These are phyloP conservation scores for Yponomeuta malinellus DNA, from an alignment of 2,888 invertebrate species.

Conservation along the genomic window DNA sequence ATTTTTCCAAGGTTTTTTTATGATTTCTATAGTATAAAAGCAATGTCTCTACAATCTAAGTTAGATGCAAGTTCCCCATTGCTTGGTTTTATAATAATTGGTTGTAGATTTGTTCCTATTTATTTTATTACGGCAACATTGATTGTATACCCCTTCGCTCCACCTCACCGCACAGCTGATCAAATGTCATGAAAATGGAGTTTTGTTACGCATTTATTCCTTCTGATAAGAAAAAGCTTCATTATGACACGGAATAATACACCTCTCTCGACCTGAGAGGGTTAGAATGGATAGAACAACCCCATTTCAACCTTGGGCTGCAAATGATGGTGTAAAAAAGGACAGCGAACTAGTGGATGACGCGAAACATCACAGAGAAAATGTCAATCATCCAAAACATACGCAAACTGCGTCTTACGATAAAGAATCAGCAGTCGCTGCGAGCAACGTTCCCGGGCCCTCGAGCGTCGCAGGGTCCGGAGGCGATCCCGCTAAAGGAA, in stretches of 20 bases:
- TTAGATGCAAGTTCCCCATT: too few relatives aligned
- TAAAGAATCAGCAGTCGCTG: conserved; percentile 66
- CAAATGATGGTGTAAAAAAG: conserved; percentile 65
- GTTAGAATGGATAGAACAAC: conserved; percentile 69
- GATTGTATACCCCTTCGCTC: conserved; percentile 33
- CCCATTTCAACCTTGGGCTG: conserved; percentile 73
- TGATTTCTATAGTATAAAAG: too few relatives aligned
- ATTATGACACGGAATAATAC: conserved; percentile 59
- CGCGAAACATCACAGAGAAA: conserved; percentile 75
- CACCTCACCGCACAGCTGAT: conserved; percentile 72
- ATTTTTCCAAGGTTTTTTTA: too few relatives aligned
- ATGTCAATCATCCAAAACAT: conserved; percentile 76
- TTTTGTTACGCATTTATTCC: conserved; percentile 70
- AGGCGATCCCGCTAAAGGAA: conserved; percentile 39
- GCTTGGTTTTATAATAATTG: too few relatives aligned
- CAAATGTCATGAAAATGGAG: conserved; percentile 76
- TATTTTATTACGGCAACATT: conserved; percentile 4
- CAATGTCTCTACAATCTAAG: too few relatives aligned
- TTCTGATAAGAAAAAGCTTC: conserved; percentile 53
- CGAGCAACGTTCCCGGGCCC: conserved; percentile 58
- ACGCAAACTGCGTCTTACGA: conserved; percentile 75
- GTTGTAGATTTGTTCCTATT: neutral
- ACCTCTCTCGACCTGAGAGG: conserved; percentile 45
- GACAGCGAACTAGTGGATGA: conserved; percentile 70
- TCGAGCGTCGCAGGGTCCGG: conserved; percentile 48